Percentiles rank a stretch among this genome's conserved stretches.
These are phyloP conservation scores for Rutilus rutilus DNA, from an alignment of 2,113 vertebrate genomes.

Conservation along the genomic window DNA sequence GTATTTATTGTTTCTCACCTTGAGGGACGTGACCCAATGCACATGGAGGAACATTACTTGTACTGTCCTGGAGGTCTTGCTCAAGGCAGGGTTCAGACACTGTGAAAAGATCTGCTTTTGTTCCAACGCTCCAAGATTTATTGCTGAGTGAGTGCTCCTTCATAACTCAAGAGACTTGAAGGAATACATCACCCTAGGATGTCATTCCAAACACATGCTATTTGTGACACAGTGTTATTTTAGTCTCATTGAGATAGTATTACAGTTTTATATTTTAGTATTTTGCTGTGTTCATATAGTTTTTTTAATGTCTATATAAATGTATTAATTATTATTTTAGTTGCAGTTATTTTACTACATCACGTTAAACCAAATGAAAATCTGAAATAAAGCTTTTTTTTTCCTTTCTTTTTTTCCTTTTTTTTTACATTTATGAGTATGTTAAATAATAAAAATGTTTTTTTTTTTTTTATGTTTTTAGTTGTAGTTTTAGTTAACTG, in stretches of 20 bases:
- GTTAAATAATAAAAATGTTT: not conserved
- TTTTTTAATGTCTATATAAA: not conserved
- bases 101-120: slow-evolving; percentile 6
- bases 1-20: slow-evolving; percentile 10
- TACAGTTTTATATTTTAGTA: not conserved
- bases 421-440: not conserved
- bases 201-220: not conserved
- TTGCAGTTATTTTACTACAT: not conserved
- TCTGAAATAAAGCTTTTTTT: not conserved
- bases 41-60: not conserved
- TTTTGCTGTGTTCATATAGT: not conserved
- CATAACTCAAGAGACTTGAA: not conserved
- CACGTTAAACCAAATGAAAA: not conserved
- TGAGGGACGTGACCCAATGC: slow-evolving; percentile 8
- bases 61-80: not conserved
- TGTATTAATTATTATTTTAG: not conserved
- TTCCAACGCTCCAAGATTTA: not conserved
- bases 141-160: not conserved
- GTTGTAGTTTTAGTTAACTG: not conserved
- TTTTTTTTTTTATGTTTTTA: not conserved
- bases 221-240: not conserved
- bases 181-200: not conserved
- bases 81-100: slow-evolving; percentile 4
- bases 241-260: not conserved
- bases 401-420: not conserved